Conservation (phyloP, 1,140 invertebrate species). For the Drosophila pandora region DNA sequence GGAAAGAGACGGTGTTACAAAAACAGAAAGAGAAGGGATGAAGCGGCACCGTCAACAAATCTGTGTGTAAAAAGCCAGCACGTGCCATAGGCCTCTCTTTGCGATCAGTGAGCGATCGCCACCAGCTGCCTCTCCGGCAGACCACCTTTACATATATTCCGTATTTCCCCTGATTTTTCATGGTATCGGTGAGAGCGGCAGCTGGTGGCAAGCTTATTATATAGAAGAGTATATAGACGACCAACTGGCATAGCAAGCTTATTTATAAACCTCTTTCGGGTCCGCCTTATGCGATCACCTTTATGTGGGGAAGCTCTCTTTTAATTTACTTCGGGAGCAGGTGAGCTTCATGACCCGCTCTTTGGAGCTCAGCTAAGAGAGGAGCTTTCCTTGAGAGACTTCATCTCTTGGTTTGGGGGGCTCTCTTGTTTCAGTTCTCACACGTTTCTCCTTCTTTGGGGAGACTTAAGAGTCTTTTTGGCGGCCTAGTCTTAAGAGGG, state of each 20-base stretch:
- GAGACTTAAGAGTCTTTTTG: background rate
- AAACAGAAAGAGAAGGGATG: background rate
- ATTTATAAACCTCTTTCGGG: slow-evolving; percentile 53
- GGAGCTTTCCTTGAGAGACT: slow-evolving; percentile 24
- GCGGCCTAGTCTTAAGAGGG: slow-evolving; percentile 3
- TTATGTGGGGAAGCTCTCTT: background rate
- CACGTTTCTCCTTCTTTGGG: slow-evolving; percentile 25
- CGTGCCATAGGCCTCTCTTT: slow-evolving; percentile 61
- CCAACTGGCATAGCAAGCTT: slow-evolving; percentile 52
- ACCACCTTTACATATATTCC: background rate
- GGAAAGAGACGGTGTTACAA: slow-evolving; percentile 4
- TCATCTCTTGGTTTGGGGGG: slow-evolving; percentile 16
- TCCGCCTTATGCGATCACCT: slow-evolving; percentile 13
- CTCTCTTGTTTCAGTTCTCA: slow-evolving; percentile 63
- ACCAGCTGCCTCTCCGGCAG: slow-evolving; percentile 68
- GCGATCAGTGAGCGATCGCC: slow-evolving; percentile 44
- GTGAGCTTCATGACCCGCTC: slow-evolving; percentile 61
- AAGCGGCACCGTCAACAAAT: slow-evolving; percentile 50
- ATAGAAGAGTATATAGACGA: slow-evolving; percentile 34
- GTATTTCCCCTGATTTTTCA: slow-evolving; percentile 33
- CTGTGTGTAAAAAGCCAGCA: slow-evolving; percentile 72
- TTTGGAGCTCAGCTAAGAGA: slow-evolving; percentile 46
- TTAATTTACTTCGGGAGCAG: slow-evolving; percentile 49
- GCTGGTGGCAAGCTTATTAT: slow-evolving; percentile 66
- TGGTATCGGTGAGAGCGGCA: slow-evolving; percentile 54